phyloP scores from a whole-genome alignment of 2,797 vertebrate genomes.

The Setipinna tenuifilis region DNA sequence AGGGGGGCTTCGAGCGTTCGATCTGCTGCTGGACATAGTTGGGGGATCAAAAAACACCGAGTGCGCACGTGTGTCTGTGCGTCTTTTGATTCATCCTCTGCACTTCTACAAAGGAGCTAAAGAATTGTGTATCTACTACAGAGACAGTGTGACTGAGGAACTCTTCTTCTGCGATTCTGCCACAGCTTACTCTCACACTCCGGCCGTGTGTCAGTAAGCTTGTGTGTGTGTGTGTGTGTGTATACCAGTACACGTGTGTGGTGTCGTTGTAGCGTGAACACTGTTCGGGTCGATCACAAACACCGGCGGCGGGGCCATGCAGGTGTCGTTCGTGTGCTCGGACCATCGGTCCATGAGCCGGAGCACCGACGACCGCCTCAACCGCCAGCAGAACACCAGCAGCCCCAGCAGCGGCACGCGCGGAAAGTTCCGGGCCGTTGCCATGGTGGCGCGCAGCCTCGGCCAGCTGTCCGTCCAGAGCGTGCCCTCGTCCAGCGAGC shows the following conservation, averaged over 20 bases:
- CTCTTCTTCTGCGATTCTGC: not conserved
- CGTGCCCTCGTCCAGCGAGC: slow-evolving; percentile 79
- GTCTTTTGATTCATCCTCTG: not conserved
- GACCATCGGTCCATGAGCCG: slow-evolving; percentile 93
- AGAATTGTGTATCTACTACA: not conserved
- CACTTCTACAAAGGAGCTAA: not conserved
- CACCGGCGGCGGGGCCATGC: slow-evolving; percentile 72
- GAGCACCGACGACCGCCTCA: slow-evolving; percentile 87
- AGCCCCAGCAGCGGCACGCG: slow-evolving; percentile 88
- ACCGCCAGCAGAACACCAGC: slow-evolving; percentile 83
- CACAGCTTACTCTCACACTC: not conserved
- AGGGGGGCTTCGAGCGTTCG: slow-evolving; percentile 9
- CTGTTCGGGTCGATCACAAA: not conserved
- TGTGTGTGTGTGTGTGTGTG: not conserved
- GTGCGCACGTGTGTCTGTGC: not conserved
- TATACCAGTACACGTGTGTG: not conserved
- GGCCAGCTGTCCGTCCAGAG: slow-evolving; percentile 93
- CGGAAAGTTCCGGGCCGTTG: slow-evolving; percentile 91
- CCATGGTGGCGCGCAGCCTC: slow-evolving; percentile 93
- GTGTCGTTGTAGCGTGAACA: not conserved
- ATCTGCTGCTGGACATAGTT: not conserved
- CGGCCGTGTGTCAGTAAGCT: too few relatives aligned
- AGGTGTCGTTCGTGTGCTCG: slow-evolving; percentile 95
- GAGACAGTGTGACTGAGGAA: not conserved
- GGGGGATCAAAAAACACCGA: not conserved